Base-by-base conservation (phyloP, 2,113 vertebrate genomes). In the Phylloscopus trochiloides region DNA sequence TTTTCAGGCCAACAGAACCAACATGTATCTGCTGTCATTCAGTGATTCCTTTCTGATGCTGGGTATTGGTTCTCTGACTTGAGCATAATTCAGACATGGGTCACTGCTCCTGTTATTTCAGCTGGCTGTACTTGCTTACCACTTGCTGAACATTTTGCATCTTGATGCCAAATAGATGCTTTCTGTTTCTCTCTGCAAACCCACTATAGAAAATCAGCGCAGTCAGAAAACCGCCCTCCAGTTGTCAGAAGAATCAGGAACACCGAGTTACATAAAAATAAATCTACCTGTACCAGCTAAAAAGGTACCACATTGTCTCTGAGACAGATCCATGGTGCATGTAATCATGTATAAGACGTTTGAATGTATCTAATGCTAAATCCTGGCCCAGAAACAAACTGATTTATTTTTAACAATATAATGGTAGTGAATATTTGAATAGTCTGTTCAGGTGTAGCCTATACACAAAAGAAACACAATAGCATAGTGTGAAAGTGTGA, bases 161-260 rank as follows among this genome's bases (percentile, higher is more conserved):
- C 29, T 7, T 1, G 2, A 26, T 62, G 19, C 4, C 40, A 45
- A 79, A 66, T 4, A 5, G 14, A 14, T 71, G 24, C 6, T 14
- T 66, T 40, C 24, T 26, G 10, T n/a, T 94, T 71, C 16, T 70
- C 14, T 40, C 14, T 52, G 51, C 18, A 86, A 89, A 54, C 3
- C 36, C 36, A 31, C 18, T 10, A 66, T 10, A 66, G 28, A 89
- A 79, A 67, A 40, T 31, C 29, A 79, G 17, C 16, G 10, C 4
- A 12, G n/a, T 25, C 51, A 29, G 10, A 61, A 70, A 74, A 55
- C 5, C 0, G 0, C 4, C 5, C 5, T 38, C 20, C 10, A 75
- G 3, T 1, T n/a, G n/a, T 58, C 43, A 86, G 28, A 34, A 91
- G 25, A 73, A 79, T 34, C 40, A 31, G 36, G 3, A 87, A 68